Base-by-base conservation (phyloP, 2,888 invertebrate species). In the Bellardia bayeri region DNA sequence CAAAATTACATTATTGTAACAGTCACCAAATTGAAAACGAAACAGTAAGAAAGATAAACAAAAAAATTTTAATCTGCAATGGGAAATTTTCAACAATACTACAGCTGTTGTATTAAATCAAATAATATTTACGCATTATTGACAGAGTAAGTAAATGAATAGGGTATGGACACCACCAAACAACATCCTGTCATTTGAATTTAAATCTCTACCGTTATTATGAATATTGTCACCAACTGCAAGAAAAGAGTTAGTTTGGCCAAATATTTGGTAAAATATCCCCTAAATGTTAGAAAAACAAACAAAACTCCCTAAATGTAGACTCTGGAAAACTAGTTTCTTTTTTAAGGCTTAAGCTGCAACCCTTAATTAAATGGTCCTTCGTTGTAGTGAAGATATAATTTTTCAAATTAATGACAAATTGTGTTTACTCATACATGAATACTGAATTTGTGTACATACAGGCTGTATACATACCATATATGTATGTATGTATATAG, bases 31-130 rank as follows among this genome's bases (percentile, higher is more conserved):
- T 76, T 76, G 69, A 54, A 54, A 23, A 23, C 23, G 23, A 23
- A 23, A 23, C 23, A 23, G 23, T 23, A 23, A 69, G 45, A 45
- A 13, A 11, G 45, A 45, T 49, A 37, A 23, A 13, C 64, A 58
- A 66, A 63, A 80, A 85, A 72, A 76, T 54, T 85, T 91, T 92
- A 92, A 92, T 91, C 92, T 92, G 91, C 90, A 91, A 88, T 92
- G 92, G 91, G 92, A 92, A 92, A 92, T 92, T 92, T 91, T 89
- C 89, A 91, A 90, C 91, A 90, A 90, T 90, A 90, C 90, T 91
- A 92, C 92, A 92, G 90, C 92, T 92, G 91, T 91, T 90, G 89
- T 81, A 82, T 61, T 42, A 76, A 49, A 81, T 63, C 7, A 66
- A 82, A 66, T 66, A 56, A 76, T 83, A 49, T 80, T 80, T 71